Base-by-base conservation (phyloP, 2,888 invertebrate genomes). In the Acanthosepion esculentum region DNA sequence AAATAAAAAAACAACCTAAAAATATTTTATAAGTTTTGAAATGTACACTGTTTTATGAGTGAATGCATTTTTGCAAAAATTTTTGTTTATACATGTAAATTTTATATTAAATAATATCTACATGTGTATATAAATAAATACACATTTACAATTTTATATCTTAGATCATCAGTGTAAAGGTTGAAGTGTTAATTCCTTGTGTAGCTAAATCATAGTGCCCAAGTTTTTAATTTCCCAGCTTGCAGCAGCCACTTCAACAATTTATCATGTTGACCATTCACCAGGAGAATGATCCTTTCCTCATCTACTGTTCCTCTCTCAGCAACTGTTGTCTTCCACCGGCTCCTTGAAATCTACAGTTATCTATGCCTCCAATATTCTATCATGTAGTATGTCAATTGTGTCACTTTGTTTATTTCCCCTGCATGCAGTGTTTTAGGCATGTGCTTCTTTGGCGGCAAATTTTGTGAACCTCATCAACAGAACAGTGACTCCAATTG, bases 401-500 rank as follows among this genome's bases (percentile, higher is more conserved):
- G 33, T 94, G 59, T 48, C 53, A 78, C 91, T 94, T 92, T 91
- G 48, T 94, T 95, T 91, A 92, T 94, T 78, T 94, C 48, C 94
- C 91, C 93, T 78, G 95, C 98, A 98, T 98, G 98, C 99, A 99
- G 99, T 99, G 99, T 99, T 98, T 99, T 99, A 98, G 99, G 99
- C 98, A 99, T 99, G 99, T 99, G 99, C 98, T 98, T 99, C 98
- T 99, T 99, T 98, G 99, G 99, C 98, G 99, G 99, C 98, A 99
- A 99, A 98, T 99, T 99, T 98, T 99, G 99, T 98, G 98, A 98
- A 98, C 98, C 98, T 98, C 98, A 98, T 96, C 98, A 98, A 98
- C 98, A 95, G 95, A 91, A 95, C 96, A 94, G 95, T 96, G 94
- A 94, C 50, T 59, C 55, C 55, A n/a, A 64, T 33, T 55, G 33